Base-by-base conservation (phyloP, 2,113 vertebrate species). In the Dromiciops gliroides region DNA sequence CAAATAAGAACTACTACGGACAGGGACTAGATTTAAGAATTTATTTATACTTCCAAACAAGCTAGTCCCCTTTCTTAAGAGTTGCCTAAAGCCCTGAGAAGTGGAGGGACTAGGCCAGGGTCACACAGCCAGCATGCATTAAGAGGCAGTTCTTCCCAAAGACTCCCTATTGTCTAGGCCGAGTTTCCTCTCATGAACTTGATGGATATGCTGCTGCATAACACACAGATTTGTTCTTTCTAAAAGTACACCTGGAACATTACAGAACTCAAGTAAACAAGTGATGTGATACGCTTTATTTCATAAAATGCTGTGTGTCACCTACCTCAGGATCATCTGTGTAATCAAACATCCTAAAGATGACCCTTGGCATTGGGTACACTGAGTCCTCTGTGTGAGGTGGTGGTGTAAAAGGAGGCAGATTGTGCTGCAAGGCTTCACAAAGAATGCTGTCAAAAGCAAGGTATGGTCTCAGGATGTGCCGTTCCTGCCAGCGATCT, bases 261-360 rank as follows among this genome's bases (percentile, higher is more conserved):
- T 44, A 44, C 67, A 83, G 67, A 44, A 83, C n/a, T 44, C 67
- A 83, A 83, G 16, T 1, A 75, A n/a, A 83, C 4, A 44, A 83
- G 16, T 7, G n/a, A 83, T 44, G 5, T 83, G 37, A 83, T 26
- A 75, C n/a, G 60, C 10, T 12, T 67, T 4, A 14, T 4, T 67
- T 67, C 60, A 67, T 19, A 75, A 60, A 75, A n/a, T 75, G 67
- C 37, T 89, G 8, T 10, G 0, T 83, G 25, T 50, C 19, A 94
- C 94, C 0, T 97, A 99, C 99, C 99, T 99, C 99, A 0, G 99
- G 99, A 93, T 99, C 99, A 89, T 99, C 99, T 0, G 99, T 99
- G 98, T 99, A 99, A 98, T 99, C 99, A 92, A 99, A 99, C 99
- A 99, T 99, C 93, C 99, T 99, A 97, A 99, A 99, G 97, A 99